Base-by-base conservation (phyloP, 2,113 vertebrate species). In the Syngnathus typhle region DNA sequence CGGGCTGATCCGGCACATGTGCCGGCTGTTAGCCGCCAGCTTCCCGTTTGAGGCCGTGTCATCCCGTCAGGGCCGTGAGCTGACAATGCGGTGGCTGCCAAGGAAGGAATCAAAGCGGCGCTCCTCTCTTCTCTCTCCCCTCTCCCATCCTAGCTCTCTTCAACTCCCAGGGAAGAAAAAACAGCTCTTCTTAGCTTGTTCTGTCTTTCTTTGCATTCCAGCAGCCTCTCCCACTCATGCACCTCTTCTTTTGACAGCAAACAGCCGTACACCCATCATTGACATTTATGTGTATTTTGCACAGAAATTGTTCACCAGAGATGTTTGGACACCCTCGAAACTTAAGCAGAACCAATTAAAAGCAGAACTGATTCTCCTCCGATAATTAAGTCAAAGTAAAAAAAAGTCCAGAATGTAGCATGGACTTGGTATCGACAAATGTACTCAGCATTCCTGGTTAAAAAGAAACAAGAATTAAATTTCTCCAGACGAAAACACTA, bases 11-110 rank as follows among this genome's bases (percentile, higher is more conserved):
- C 72, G 68, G 61, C 86, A 84, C 89, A 91, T 89, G 86, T 92
- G 90, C 80, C 81, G 88, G 88, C 88, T 83, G 89, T 91, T 90
- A 90, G 78, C 66, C 76, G 65, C 78, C 82, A 83, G 86, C 87
- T 91, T 90, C 88, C 89, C 89, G 88, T 88, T 82, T 74, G 76
- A 89, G 80, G 74, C 76, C 72, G 87, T 85, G 88, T 89, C 89
- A 86, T 88, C 51, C 81, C 82, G 83, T 76, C 64, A 75, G 81
- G 76, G 68, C 54, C 61, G 70, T 81, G 83, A 66, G 69, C 84
- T 68, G 69, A 37, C 51, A 80, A 69, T 44, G 70, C 72, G 73
- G 67, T 63, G 73, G 67, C 72, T 72, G 73, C 56, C 61, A 84
- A 79, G 81, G 56, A 76, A 77, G 56, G 65, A 73, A 65, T 77